A percentile compares a stretch with the other conserved stretches of the same genome.
These are phyloP conservation scores for Aporophyla lueneburgensis DNA, from an alignment of 2,888 invertebrate species.

Conservation along the genomic window DNA sequence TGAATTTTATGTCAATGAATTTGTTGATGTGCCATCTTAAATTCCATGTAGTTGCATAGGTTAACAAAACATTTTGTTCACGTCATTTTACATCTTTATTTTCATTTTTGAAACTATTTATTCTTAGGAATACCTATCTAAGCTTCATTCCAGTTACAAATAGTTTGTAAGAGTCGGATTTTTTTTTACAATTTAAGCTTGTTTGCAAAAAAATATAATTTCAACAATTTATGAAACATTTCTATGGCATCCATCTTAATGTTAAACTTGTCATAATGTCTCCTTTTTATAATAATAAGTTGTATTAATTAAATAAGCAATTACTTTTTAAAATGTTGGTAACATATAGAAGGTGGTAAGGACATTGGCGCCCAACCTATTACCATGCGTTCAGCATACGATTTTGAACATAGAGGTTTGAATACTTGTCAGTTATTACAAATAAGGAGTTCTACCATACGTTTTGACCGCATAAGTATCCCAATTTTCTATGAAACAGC, in stretches of 20 bases:
- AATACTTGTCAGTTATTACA: no score
- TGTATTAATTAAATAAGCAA: neutral
- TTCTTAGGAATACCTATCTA: neutral
- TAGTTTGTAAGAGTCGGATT: neutral
- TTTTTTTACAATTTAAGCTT: neutral
- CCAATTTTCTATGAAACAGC: no score
- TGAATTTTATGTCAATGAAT: neutral
- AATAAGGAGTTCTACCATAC: no score
- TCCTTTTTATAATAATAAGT: neutral
- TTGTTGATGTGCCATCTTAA: conserved; percentile 55
- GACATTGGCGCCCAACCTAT: no score
- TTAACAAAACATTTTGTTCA: neutral
- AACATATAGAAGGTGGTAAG: neutral
- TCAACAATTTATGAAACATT: neutral
- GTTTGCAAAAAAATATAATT: neutral
- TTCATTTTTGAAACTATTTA: neutral
- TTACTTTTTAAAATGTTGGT: neutral
- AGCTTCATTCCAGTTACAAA: conserved; percentile 13
- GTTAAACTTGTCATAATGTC: neutral
- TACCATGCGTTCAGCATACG: no score
- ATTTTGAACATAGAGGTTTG: no score
- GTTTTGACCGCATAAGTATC: no score
- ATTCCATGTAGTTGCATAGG: conserved; percentile 16
- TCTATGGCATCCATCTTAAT: neutral
- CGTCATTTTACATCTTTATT: conserved; percentile 19